Percentiles rank a stretch among this genome's conserved stretches.
Evolutionary conservation across 2,797 vertebrate genomes (phyloP).

Genomic region (Smutsia gigantea): DNA sequence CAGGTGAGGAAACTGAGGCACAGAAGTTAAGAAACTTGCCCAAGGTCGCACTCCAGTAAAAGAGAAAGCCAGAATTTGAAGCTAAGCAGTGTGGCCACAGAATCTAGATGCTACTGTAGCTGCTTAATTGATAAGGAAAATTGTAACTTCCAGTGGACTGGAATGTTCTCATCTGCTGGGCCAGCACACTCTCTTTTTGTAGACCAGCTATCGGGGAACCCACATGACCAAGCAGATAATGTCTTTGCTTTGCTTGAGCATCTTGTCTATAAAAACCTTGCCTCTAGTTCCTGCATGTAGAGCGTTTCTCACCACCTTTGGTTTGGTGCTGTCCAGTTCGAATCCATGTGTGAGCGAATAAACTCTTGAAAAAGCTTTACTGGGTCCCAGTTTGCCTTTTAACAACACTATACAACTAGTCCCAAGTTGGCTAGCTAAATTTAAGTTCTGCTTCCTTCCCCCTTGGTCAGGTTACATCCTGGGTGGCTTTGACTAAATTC

Average conservation of each 20-base stretch:
- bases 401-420: too few relatives aligned
- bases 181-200: not conserved
- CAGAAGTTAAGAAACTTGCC: not conserved
- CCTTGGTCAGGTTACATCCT: too few relatives aligned
- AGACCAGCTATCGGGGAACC: not conserved
- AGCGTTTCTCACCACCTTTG: not conserved
- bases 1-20: not conserved
- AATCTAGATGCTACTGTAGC: not conserved
- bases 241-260: not conserved
- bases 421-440: not conserved
- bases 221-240: not conserved
- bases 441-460: not conserved
- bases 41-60: not conserved
- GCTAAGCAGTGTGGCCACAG: not conserved
- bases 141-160: not conserved
- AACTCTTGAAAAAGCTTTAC: not conserved
- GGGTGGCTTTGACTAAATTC: not conserved
- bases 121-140: not conserved
- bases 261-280: not conserved
- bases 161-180: not conserved
- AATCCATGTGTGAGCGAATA: not conserved
- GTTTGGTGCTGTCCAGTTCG: not conserved
- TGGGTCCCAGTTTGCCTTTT: not conserved
- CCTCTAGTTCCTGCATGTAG: accelerated
- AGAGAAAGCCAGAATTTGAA: not conserved